These are phyloP conservation scores for Eubucco bourcierii DNA, from an alignment of 2,113 vertebrate species.

Conservation along the genomic window DNA sequence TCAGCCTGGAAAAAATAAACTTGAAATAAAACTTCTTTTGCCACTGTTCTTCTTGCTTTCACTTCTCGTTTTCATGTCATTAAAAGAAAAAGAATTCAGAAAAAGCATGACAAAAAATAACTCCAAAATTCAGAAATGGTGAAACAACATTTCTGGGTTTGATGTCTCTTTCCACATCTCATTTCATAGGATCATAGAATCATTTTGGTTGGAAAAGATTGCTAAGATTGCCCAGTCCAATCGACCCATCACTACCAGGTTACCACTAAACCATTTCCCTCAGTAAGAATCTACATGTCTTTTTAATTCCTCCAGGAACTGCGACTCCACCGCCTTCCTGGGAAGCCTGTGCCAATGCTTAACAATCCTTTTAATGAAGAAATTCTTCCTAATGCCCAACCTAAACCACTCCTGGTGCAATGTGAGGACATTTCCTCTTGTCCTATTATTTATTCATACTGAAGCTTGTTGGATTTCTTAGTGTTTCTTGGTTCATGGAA, in stretches of 20 bases:
- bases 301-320: no score
- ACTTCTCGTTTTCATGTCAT: background rate
- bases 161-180: background rate
- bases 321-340: no score
- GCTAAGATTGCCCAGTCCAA: no score
- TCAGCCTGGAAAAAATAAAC: conserved; percentile 1
- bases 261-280: no score
- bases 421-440: background rate
- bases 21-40: background rate
- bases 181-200: no score
- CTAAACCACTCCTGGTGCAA: no score
- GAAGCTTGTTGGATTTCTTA: background rate
- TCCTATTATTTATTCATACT: background rate
- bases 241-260: no score
- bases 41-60: background rate
- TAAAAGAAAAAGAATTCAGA: background rate
- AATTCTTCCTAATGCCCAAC: no score
- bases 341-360: no score
- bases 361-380: no score
- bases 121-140: background rate
- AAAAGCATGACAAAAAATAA: background rate
- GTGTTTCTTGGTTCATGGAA: background rate
- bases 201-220: no score
- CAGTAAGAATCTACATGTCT: no score
- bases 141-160: background rate